A percentile compares a stretch with the other conserved stretches of the same genome.
phyloP scores from a whole-genome alignment of 2,888 invertebrate genomes.

The Atrina japonica region DNA sequence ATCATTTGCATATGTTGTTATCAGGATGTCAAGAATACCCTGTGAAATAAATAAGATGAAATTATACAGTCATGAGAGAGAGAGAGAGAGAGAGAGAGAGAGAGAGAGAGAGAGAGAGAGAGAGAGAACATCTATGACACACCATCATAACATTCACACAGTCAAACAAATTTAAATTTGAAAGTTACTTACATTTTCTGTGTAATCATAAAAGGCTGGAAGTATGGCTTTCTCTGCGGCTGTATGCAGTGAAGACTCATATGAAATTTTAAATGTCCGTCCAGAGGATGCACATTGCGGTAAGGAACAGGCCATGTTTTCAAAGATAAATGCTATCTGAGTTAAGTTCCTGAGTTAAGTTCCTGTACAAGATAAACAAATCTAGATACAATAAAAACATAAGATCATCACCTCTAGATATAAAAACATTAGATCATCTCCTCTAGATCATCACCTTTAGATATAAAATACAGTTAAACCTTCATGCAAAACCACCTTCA shows the following conservation, averaged over 20 bases:
- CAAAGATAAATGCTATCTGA: slow-evolving; percentile 85
- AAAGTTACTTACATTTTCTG: slow-evolving; percentile 89
- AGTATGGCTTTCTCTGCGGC: slow-evolving; percentile 83
- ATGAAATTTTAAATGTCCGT: slow-evolving; percentile 89
- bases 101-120: too few species aligned
- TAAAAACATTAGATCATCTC: too few species aligned
- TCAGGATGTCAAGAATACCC: slow-evolving; percentile 92
- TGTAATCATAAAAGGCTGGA: slow-evolving; percentile 95
- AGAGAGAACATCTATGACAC: background rate
- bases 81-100: too few species aligned
- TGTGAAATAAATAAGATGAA: slow-evolving; percentile 48
- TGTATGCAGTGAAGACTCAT: slow-evolving; percentile 85
- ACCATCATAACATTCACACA: background rate
- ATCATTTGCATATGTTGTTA: slow-evolving; percentile 82
- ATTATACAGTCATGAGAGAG: background rate
- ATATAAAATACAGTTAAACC: too few species aligned
- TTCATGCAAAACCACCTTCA: too few species aligned
- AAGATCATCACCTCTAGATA: too few species aligned
- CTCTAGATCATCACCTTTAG: too few species aligned
- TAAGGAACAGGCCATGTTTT: slow-evolving; percentile 88
- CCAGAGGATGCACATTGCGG: slow-evolving; percentile 82
- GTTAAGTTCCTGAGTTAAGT: slow-evolving; percentile 56
- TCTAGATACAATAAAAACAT: too few species aligned
- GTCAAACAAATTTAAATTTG: too few species aligned
- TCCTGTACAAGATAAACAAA: background rate